Evolutionary conservation across 2,888 invertebrate genomes (phyloP), one percentile per base, ranked within the genome.

Genomic region (Ligdia adustata): DNA sequence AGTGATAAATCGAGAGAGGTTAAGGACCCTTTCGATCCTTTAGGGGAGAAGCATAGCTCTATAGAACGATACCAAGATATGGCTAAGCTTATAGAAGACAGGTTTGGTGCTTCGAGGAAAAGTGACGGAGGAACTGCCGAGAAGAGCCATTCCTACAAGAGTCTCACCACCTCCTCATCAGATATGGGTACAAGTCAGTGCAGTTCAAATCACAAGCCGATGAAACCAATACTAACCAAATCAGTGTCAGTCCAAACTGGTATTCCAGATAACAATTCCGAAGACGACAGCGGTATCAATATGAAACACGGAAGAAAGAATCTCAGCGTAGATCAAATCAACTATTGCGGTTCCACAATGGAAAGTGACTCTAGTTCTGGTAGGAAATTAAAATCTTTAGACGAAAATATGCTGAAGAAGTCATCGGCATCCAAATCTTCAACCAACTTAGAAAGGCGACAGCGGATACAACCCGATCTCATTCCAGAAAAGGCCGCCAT

Each of bases 11-110:
- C 73, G 47, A 80, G 72, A 63, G 91, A 91, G 42, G 73, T 88
- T 0, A 89, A 88, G 68, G 92, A 92, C 64, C 91, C 91, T 1
- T 90, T 93, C 50, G 93, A 93, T 72, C 91, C 90, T 9, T 82
- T 87, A 44, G 92, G 91, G 39, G 93, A 93, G 49, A 94, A 93
- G 66, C 92, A 93, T 57, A 92, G 93, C 77, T 94, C 93, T 50
- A 93, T 94, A 73, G 94, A 94, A 65, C 85, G 94, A 32, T 94
- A 94, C 55, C 93, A 93, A 69, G 94, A 94, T 59, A 94, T 94
- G 94, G 92, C 94, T 2, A 94, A 94, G 69, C 79, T 94, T 45
- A 91, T 94, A 53, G 93, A 94, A 71, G 94, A 94, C 60, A 91
- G 92, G 62, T 94, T 94, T 54, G 93, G 94, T 1, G 90, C 75